Percentiles rank a stretch among this genome's conserved stretches.
phyloP scores from a whole-genome alignment of 2,113 vertebrate genomes.

The Toxotes jaculatrix region DNA sequence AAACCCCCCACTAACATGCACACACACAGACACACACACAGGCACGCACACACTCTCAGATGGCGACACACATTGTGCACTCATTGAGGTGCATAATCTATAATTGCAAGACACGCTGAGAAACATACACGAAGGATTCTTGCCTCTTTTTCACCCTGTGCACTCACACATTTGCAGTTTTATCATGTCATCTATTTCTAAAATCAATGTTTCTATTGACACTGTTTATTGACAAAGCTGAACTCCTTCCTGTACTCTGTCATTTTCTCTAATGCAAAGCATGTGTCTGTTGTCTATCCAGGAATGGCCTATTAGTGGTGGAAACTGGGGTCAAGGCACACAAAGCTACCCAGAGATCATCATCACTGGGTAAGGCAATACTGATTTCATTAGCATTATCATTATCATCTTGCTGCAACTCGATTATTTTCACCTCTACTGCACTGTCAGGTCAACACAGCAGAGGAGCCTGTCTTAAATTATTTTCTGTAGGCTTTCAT shows the following conservation, averaged over 20 bases:
- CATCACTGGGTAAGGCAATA: constrained; percentile 94
- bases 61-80: neutral
- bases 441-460: constrained; percentile 23
- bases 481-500: constrained; percentile 38
- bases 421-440: constrained; percentile 37
- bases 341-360: constrained; percentile 99
- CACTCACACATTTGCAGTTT: neutral
- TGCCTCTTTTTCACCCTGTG: constrained; percentile 10
- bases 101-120: constrained; percentile 36
- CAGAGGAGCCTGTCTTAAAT: neutral
- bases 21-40: constrained; percentile 19
- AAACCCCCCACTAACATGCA: constrained; percentile 42
- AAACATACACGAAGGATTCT: constrained; percentile 18
- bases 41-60: constrained; percentile 24
- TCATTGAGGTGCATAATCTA: constrained; percentile 45
- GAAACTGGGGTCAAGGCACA: constrained; percentile 97
- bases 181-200: constrained; percentile 24
- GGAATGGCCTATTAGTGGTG: constrained; percentile 99
- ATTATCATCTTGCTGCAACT: constrained; percentile 32
- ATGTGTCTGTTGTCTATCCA: constrained; percentile 76
- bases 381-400: constrained; percentile 62
- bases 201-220: constrained; percentile 39
- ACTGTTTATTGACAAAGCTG: constrained; percentile 34
- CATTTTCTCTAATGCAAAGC: constrained; percentile 30
- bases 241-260: constrained; percentile 11